Evolutionary conservation across 2,888 invertebrate species (phyloP).

Genomic region (Ochropacha duplaris): DNA sequence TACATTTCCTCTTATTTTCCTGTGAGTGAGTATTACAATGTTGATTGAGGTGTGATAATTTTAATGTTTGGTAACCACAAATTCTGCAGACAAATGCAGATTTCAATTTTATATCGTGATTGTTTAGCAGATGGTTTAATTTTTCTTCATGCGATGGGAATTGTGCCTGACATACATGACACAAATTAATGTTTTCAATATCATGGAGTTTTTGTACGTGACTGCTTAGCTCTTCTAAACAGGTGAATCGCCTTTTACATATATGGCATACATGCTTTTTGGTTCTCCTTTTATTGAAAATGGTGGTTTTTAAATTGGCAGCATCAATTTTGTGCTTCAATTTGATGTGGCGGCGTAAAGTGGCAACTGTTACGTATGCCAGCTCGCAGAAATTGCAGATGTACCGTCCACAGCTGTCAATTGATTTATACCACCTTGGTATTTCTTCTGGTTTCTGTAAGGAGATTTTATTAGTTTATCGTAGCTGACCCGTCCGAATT

Average conservation of each 20-base stretch:
- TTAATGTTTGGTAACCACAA: slow-evolving; percentile 42
- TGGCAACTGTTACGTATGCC: slow-evolving; percentile 35
- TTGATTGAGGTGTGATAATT: slow-evolving; percentile 38
- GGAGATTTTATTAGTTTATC: background rate
- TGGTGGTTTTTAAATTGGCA: slow-evolving; percentile 17
- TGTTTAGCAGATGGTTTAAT: slow-evolving; percentile 23
- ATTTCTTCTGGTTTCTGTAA: background rate
- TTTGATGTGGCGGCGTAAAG: slow-evolving; percentile 35
- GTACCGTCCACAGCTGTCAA: slow-evolving; percentile 29
- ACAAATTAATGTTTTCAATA: slow-evolving; percentile 23
- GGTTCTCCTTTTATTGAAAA: slow-evolving; percentile 27
- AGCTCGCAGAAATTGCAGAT: slow-evolving; percentile 44
- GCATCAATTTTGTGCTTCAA: slow-evolving; percentile 34
- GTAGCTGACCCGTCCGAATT: no score
- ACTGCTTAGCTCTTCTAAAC: slow-evolving; percentile 21
- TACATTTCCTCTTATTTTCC: slow-evolving; percentile 29
- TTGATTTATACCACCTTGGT: slow-evolving; percentile 27
- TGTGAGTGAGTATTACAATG: slow-evolving; percentile 34
- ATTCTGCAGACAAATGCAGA: slow-evolving; percentile 24
- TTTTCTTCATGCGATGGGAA: slow-evolving; percentile 25
- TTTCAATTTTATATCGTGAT: slow-evolving; percentile 23
- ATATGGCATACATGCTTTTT: slow-evolving; percentile 36
- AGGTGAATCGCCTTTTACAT: slow-evolving; percentile 31
- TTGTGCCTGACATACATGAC: slow-evolving; percentile 32
- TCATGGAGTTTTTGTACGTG: slow-evolving; percentile 27